These are phyloP conservation scores for Podabrus alpinus DNA, from an alignment of 2,888 invertebrate species.

Conservation along the genomic window DNA sequence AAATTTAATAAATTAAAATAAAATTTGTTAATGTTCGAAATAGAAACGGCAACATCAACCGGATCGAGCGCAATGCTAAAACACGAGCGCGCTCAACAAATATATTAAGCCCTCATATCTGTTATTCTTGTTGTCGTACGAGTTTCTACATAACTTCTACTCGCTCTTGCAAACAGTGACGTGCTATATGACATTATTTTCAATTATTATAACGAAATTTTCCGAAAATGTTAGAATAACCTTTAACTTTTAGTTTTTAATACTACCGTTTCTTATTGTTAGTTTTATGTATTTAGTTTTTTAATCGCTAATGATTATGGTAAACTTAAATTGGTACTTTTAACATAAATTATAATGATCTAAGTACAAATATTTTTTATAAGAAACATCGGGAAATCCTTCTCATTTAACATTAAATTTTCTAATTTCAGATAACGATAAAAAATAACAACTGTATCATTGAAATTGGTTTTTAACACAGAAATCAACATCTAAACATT, in stretches of 20 bases:
- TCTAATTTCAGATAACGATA: no score
- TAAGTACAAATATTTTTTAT: no score
- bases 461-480: no score
- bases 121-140: not conserved
- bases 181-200: not conserved
- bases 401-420: no score
- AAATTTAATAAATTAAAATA: constrained; percentile 24
- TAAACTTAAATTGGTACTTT: not conserved
- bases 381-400: no score
- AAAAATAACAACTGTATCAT: no score
- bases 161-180: not conserved
- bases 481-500: no score
- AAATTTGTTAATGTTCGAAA: constrained; percentile 19
- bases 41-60: constrained; percentile 35
- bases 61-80: constrained; percentile 37
- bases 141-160: not conserved
- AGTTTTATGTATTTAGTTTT: not conserved
- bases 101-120: not conserved
- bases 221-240: not conserved
- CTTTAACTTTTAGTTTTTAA: not conserved
- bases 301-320: not conserved
- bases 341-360: no score
- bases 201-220: not conserved
- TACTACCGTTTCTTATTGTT: not conserved
- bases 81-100: not conserved